Evolutionary conservation across 2,888 invertebrate genomes (phyloP).

Genomic region (Polia nebulosa): DNA sequence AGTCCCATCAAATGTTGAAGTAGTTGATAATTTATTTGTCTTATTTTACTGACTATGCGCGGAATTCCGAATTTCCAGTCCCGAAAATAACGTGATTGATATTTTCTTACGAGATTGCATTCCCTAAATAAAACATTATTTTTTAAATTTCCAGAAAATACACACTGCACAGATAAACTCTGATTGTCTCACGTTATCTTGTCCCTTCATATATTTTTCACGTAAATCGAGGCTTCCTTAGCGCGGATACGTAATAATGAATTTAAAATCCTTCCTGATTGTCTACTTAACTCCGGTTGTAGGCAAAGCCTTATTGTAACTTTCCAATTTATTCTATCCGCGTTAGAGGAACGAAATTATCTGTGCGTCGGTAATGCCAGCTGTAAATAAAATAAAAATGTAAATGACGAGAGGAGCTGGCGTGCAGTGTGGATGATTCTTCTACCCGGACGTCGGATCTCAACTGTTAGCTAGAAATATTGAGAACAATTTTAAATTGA

Average conservation of each 20-base stretch:
- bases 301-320: constrained; percentile 64
- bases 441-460: constrained; percentile 61
- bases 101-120: too few relatives aligned
- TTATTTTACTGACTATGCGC: too few relatives aligned
- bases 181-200: constrained; percentile 8
- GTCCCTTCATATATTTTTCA: constrained; percentile 44
- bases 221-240: constrained; percentile 43
- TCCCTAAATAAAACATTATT: too few relatives aligned
- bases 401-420: constrained; percentile 67
- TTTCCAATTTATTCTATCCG: constrained; percentile 68
- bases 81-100: too few relatives aligned
- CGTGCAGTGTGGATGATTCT: constrained; percentile 66
- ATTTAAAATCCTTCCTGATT: constrained; percentile 61
- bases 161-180: neutral
- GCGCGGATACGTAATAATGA: constrained; percentile 48
- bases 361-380: constrained; percentile 66
- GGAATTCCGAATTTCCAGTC: too few relatives aligned
- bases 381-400: constrained; percentile 78
- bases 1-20: too few relatives aligned
- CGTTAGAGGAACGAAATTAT: constrained; percentile 65
- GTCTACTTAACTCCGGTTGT: constrained; percentile 58
- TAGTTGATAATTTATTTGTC: too few relatives aligned
- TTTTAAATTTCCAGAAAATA: too few relatives aligned
- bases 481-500: neutral
- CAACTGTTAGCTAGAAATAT: constrained; percentile 44